These are phyloP conservation scores for Mobula hypostoma DNA, from an alignment of 2,113 vertebrate genomes.

Conservation along the genomic window DNA sequence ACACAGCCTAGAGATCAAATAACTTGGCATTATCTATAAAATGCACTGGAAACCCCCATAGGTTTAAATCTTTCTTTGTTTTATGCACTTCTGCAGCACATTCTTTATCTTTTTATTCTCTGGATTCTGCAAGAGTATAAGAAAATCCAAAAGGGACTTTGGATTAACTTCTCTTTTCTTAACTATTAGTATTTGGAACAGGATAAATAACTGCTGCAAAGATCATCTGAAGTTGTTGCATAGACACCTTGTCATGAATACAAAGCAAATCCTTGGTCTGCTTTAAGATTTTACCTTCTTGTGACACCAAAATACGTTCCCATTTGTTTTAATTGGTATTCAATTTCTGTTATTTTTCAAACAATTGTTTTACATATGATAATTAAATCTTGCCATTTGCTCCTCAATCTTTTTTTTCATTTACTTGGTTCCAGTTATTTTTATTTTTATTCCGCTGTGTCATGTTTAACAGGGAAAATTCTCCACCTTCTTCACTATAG, in stretches of 20 bases:
- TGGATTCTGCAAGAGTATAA: neutral
- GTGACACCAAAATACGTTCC: neutral
- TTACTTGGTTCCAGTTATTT: neutral
- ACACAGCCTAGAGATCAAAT: too few relatives aligned
- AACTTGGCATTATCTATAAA: too few relatives aligned
- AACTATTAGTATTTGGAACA: neutral
- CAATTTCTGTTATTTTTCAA: neutral
- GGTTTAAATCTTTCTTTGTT: too few relatives aligned
- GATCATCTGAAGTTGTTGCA: neutral
- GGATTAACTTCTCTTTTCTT: neutral
- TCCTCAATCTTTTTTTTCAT: neutral
- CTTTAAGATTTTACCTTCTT: neutral
- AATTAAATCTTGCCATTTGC: constrained; percentile 14
- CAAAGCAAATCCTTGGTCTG: neutral
- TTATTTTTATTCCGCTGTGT: neutral
- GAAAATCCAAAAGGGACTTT: neutral
- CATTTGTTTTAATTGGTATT: neutral
- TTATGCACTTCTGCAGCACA: too few relatives aligned
- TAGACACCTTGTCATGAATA: neutral
- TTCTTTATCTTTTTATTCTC: too few relatives aligned
- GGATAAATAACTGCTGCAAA: neutral
- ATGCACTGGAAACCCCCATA: too few relatives aligned
- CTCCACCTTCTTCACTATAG: neutral
- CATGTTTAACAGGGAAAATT: neutral
- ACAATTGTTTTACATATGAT: neutral